These are phyloP conservation scores for Bellardia bayeri DNA, from an alignment of 2,888 invertebrate species.

Conservation along the genomic window DNA sequence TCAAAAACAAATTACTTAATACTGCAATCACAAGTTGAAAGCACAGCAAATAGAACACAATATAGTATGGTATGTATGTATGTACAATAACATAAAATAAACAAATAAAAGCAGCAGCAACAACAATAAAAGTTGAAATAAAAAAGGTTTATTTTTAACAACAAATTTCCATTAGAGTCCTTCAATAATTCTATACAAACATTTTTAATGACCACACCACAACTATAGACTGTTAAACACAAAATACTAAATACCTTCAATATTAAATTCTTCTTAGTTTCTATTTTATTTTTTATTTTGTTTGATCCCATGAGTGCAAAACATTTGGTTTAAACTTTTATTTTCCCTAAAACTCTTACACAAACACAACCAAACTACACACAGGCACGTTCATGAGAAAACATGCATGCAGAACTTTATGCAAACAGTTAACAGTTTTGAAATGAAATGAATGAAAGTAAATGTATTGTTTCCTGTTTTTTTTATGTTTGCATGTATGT, in stretches of 20 bases:
- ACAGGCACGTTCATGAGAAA: not conserved
- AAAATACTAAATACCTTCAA: conserved; percentile 9
- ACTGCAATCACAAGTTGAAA: not conserved
- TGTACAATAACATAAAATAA: not conserved
- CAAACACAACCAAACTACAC: not conserved
- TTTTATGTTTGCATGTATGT: not conserved
- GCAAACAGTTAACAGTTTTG: conserved; percentile 1
- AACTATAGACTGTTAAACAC: conserved; percentile 46
- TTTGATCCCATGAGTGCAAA: not conserved
- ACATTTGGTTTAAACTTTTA: conserved; percentile 17
- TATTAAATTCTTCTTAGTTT: too few relatives aligned
- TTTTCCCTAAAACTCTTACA: conserved; percentile 15
- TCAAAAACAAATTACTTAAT: conserved; percentile 37
- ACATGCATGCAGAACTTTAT: not conserved
- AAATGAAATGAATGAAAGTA: conserved; percentile 18
- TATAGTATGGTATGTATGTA: too few relatives aligned
- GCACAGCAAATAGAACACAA: conserved; percentile 18
- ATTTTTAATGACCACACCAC: conserved; percentile 41
- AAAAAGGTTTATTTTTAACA: conserved; percentile 32
- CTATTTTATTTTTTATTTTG: conserved; percentile 4
- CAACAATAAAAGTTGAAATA: not conserved
- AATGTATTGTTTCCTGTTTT: conserved; percentile 4
- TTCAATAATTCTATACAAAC: conserved; percentile 41
- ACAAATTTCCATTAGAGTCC: conserved; percentile 46
- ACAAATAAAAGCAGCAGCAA: not conserved